Base-by-base conservation (phyloP, 2,888 invertebrate genomes). In the Chymomyza procnemis region DNA sequence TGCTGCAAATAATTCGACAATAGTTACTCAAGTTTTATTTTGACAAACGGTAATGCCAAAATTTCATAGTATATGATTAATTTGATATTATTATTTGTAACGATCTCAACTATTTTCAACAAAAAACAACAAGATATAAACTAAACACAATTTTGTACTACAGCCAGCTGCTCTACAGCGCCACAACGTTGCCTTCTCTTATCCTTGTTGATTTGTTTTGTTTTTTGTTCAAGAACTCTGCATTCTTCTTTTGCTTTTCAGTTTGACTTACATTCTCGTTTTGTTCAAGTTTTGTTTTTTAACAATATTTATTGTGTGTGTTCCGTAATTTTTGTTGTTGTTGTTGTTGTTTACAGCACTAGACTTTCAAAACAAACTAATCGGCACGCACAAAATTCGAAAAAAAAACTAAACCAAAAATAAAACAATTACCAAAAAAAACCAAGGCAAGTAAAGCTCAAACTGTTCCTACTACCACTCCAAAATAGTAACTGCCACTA, bases 341-440 rank as follows among this genome's bases (percentile, higher is more conserved):
- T 54, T 54, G 54, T 56, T 67, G 77, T 71, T 80, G 63, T 78
- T 69, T 54, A 71, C 59, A 64, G 56, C 56, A 56, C 56, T 56
- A 73, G 65, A 19, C 54, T 61, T 12, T 54, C 54, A 54, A 54
- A 58, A 57, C 34, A 65, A 71, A 78, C 72, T 78, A 78, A 78
- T 78, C 80, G 78, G 78, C 78, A 74, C 72, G 75, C 66, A 67
- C 50, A 69, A 77, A 71, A 56, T 67, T 61, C 46, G 47, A 21
- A 56, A 64, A 61, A 64, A 64, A 60, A 19, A 21, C 48, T 62
- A 56, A 30, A 34, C 57, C 16, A 21, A 48, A 50, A 47, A 12
- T 19, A 46, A 63, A 16, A 26, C 58, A 60, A 64, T n/a, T 30
- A 52, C 66, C 52, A 46, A 47, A 61, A 19, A 21, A 54, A 46